These are phyloP conservation scores for Ophthalmolycus amberensis DNA, from an alignment of 2,113 vertebrate species.

Conservation along the genomic window DNA sequence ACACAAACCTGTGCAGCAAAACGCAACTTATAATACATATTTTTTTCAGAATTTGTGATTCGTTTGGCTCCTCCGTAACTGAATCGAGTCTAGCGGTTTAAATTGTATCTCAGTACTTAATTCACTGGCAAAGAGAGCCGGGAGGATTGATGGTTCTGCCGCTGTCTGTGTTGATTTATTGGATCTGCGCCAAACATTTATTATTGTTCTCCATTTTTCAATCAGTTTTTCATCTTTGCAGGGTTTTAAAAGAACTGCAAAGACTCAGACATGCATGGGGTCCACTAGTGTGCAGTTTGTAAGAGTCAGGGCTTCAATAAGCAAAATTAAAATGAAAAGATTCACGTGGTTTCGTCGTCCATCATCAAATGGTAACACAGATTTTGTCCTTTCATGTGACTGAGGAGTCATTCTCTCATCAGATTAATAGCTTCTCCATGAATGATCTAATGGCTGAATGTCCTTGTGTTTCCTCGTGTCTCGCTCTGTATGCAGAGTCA, in stretches of 20 bases:
- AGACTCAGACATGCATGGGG: neutral
- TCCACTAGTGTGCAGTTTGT: neutral
- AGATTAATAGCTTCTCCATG: conserved; percentile 62
- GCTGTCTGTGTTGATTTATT: conserved; percentile 71
- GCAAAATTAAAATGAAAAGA: conserved; percentile 8
- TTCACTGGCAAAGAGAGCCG: conserved; percentile 43
- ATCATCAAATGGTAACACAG: conserved; percentile 26
- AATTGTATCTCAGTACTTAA: conserved; percentile 48
- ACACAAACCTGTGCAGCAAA: conserved; percentile 5
- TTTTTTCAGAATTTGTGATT: conserved; percentile 18
- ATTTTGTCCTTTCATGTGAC: conserved; percentile 37
- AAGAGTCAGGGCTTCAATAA: neutral
- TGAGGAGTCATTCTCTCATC: conserved; percentile 46
- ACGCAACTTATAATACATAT: neutral
- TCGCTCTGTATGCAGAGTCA: conserved; percentile 50
- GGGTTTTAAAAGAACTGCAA: neutral
- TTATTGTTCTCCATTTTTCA: conserved; percentile 21
- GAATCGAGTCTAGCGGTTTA: conserved; percentile 36
- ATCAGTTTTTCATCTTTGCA: conserved; percentile 33
- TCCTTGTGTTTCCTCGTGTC: conserved; percentile 57
- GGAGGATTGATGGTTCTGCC: conserved; percentile 47
- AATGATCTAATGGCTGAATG: conserved; percentile 44
- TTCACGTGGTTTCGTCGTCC: conserved; percentile 4
- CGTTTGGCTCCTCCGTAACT: conserved; percentile 2
- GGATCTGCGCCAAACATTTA: conserved; percentile 47